Evolutionary conservation across 2,113 vertebrate genomes (phyloP).

Genomic region (Callionymus lyra): DNA sequence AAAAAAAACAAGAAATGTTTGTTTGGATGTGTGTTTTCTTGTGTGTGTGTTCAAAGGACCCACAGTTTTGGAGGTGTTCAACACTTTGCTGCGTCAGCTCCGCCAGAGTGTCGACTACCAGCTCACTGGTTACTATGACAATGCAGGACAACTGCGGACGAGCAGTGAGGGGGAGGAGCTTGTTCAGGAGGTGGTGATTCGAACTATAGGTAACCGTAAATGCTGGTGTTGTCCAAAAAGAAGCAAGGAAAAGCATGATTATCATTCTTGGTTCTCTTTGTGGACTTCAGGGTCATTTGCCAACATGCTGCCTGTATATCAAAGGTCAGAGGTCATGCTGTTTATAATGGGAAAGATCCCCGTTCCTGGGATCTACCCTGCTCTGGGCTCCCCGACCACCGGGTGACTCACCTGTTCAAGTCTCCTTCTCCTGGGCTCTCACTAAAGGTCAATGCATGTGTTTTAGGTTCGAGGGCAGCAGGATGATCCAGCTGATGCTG

Average conservation of each 20-base stretch:
- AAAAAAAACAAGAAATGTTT: too few relatives aligned
- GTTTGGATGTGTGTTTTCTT: too few relatives aligned
- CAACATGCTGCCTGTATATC: slow-evolving; percentile 81
- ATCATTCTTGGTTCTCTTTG: neutral
- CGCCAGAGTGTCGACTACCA: slow-evolving; percentile 85
- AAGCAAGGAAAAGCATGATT: too few relatives aligned
- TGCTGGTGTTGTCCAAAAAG: neutral
- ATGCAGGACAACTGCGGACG: slow-evolving; percentile 40
- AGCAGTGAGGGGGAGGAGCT: slow-evolving; percentile 77
- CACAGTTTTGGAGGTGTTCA: slow-evolving; percentile 85
- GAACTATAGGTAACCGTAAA: slow-evolving; percentile 73
- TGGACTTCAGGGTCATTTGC: slow-evolving; percentile 83
- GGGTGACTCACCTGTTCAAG: slow-evolving; percentile 57
- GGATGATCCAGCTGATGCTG: slow-evolving; percentile 86
- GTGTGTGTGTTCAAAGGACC: slow-evolving; percentile 59
- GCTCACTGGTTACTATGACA: slow-evolving; percentile 76
- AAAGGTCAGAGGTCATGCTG: slow-evolving; percentile 89
- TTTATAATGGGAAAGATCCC: slow-evolving; percentile 95
- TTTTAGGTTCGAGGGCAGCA: slow-evolving; percentile 78
- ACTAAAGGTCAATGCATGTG: neutral
- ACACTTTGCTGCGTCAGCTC: slow-evolving; percentile 81
- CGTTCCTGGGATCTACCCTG: slow-evolving; percentile 75
- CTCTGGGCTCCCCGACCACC: slow-evolving; percentile 65
- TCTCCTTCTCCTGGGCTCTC: too few relatives aligned
- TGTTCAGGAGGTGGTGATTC: slow-evolving; percentile 78